Conservation (phyloP, 1,140 invertebrate genomes). For the Drosophila cardini region DNA sequence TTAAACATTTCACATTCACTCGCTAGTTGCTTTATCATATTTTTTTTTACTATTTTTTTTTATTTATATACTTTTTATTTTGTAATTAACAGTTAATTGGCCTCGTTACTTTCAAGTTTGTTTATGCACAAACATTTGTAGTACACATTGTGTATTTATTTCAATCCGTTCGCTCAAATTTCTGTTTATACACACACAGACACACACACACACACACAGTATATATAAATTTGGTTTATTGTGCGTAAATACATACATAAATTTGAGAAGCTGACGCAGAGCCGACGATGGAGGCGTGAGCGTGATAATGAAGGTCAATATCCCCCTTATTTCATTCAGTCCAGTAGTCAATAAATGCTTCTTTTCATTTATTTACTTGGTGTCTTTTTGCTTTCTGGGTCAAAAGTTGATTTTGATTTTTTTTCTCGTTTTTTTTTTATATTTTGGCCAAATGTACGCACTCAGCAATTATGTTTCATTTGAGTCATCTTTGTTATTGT, state of each 20-base stretch:
- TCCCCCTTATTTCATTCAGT: not conserved
- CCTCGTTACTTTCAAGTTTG: slow-evolving; percentile 58
- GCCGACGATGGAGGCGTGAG: not conserved
- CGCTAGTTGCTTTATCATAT: slow-evolving; percentile 11
- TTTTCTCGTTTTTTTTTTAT: too few species aligned
- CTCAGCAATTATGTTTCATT: slow-evolving; percentile 63
- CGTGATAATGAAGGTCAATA: slow-evolving; percentile 26
- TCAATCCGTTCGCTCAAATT: slow-evolving; percentile 21
- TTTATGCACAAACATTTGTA: slow-evolving; percentile 44
- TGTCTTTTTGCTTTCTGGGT: slow-evolving; percentile 44
- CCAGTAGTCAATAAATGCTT: slow-evolving; percentile 29
- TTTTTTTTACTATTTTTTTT: not conserved
- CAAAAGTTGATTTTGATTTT: slow-evolving; percentile 51
- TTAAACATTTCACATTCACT: slow-evolving; percentile 56
- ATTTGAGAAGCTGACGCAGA: not conserved
- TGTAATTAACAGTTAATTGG: slow-evolving; percentile 67
- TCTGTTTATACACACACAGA: slow-evolving; percentile 18
- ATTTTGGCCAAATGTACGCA: slow-evolving; percentile 27
- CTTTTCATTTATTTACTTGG: slow-evolving; percentile 29
- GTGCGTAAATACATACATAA: slow-evolving; percentile 17
- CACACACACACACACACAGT: not conserved
- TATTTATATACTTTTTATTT: slow-evolving; percentile 18
- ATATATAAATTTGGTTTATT: slow-evolving; percentile 18
- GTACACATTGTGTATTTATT: slow-evolving; percentile 18
- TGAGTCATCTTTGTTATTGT: slow-evolving; percentile 67